Percentiles rank a stretch among this genome's conserved stretches.
phyloP scores from a whole-genome alignment of 2,888 invertebrate genomes.

The Heliconius hortense region DNA sequence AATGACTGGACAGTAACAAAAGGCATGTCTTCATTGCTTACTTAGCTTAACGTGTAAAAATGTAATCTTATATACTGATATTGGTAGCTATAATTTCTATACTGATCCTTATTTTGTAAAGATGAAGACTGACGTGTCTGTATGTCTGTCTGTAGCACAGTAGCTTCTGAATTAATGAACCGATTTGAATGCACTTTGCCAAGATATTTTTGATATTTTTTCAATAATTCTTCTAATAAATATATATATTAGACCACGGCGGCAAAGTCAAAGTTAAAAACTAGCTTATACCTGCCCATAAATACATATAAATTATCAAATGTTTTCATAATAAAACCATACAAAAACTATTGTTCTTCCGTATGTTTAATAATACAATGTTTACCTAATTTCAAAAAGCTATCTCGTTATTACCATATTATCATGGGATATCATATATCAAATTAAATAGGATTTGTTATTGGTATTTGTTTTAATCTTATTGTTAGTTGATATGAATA shows the following conservation, averaged over 20 bases:
- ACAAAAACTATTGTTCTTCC: neutral
- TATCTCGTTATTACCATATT: neutral
- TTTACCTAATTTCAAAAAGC: neutral
- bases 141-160: too few species aligned
- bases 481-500: neutral
- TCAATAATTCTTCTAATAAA: too few species aligned
- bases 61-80: too few species aligned
- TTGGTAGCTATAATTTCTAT: too few species aligned
- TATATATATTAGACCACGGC: neutral
- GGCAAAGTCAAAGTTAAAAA: neutral
- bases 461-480: neutral
- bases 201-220: too few species aligned
- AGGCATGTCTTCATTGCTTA: too few species aligned
- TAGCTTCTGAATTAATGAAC: too few species aligned
- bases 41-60: too few species aligned
- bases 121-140: too few species aligned
- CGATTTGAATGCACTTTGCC: too few species aligned
- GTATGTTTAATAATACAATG: conserved; percentile 1
- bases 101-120: too few species aligned
- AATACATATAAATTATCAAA: neutral
- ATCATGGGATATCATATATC: conserved; percentile 9
- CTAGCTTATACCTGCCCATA: neutral
- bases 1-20: neutral
- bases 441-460: neutral
- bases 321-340: neutral